Evolutionary conservation across 2,113 vertebrate species (phyloP).

Genomic region (Oreotrochilus melanogaster): DNA sequence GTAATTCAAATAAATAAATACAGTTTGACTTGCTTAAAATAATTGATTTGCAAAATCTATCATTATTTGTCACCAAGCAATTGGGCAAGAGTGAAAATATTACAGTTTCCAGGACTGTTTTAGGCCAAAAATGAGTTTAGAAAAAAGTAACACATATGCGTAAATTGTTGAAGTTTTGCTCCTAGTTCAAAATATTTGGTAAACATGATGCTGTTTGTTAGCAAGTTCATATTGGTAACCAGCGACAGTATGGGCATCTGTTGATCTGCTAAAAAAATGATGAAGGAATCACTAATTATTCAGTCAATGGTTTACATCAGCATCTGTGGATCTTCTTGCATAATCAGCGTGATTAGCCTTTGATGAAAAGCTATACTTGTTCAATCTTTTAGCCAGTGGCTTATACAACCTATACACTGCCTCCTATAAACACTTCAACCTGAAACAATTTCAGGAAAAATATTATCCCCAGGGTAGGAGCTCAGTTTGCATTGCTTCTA

Average conservation of each 20-base stretch:
- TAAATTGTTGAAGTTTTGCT: not conserved
- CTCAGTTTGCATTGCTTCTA: constrained; percentile 26
- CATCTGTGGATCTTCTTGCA: not conserved
- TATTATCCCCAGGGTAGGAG: constrained; percentile 8
- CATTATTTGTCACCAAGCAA: not conserved
- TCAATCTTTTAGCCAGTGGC: not conserved
- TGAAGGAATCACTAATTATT: not conserved
- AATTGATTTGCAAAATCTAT: not conserved
- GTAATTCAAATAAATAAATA: not conserved
- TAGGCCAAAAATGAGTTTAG: not conserved
- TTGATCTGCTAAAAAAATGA: not conserved
- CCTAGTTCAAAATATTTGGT: not conserved
- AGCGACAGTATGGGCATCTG: not conserved
- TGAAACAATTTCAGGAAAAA: constrained; percentile 37
- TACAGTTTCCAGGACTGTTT: not conserved
- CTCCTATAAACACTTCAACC: constrained; percentile 29
- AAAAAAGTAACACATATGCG: not conserved
- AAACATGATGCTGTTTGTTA: not conserved
- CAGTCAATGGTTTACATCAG: not conserved
- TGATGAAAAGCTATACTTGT: not conserved
- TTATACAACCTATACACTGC: not conserved
- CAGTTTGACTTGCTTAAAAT: not conserved
- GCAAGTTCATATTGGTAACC: not conserved
- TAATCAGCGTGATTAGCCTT: not conserved
- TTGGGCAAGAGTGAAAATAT: not conserved